A percentile compares a stretch with the other conserved stretches of the same genome.
These are phyloP conservation scores for Drosophila sp. DNA, from an alignment of 1,140 invertebrate genomes.

Conservation along the genomic window DNA sequence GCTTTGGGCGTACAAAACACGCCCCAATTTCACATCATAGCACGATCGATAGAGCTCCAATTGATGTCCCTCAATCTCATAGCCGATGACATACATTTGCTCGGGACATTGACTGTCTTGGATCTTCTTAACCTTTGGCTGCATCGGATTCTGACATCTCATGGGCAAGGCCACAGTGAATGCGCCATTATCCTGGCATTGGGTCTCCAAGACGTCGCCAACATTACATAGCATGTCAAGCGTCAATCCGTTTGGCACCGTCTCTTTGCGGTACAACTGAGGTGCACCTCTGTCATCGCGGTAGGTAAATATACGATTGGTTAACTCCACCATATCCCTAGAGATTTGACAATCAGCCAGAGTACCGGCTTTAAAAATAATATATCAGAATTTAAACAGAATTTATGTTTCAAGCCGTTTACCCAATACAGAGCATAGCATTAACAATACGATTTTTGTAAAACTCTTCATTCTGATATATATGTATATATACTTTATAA, in stretches of 20 bases:
- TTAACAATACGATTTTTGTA: not conserved
- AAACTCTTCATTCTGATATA: slow-evolving; percentile 15
- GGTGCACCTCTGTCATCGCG: slow-evolving; percentile 40
- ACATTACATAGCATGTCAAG: slow-evolving; percentile 49
- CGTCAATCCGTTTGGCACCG: slow-evolving; percentile 44
- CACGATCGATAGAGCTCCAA: slow-evolving; percentile 65
- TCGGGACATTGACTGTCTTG: slow-evolving; percentile 26
- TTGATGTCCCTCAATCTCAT: slow-evolving; percentile 23
- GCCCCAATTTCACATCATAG: slow-evolving; percentile 33
- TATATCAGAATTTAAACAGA: not conserved
- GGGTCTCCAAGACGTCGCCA: slow-evolving; percentile 31
- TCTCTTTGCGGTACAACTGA: slow-evolving; percentile 53
- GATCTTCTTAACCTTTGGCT: slow-evolving; percentile 1
- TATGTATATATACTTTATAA: not conserved
- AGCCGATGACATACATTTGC: slow-evolving; percentile 53
- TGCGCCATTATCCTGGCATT: slow-evolving; percentile 42
- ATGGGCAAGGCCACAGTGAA: slow-evolving; percentile 46
- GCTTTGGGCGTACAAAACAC: slow-evolving; percentile 57
- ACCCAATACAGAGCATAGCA: slow-evolving; percentile 22
- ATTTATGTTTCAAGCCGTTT: not conserved
- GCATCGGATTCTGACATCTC: slow-evolving; percentile 50
- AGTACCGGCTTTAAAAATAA: not conserved
- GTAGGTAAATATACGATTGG: slow-evolving; percentile 62
- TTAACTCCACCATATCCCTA: slow-evolving; percentile 35
- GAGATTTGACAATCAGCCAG: slow-evolving; percentile 35